Evolutionary conservation across 2,797 vertebrate species (phyloP).

Genomic region (Semaprochilodus insignis): DNA sequence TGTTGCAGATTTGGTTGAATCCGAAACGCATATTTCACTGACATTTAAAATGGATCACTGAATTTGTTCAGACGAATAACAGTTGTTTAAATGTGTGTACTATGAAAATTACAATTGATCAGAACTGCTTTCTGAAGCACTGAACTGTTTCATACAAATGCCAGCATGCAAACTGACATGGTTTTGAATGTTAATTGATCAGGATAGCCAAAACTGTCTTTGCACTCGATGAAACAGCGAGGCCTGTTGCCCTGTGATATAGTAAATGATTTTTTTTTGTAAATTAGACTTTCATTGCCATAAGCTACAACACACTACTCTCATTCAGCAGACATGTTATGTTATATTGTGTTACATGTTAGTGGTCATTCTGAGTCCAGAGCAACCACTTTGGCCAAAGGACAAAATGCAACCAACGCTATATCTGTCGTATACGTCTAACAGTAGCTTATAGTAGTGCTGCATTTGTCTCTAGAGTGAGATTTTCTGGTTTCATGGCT

Average conservation of each 20-base stretch:
- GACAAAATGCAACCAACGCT: no score
- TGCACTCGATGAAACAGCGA: background rate
- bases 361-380: no score
- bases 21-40: slow-evolving; percentile 15
- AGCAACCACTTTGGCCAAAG: no score
- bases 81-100: slow-evolving; percentile 25
- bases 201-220: slow-evolving; percentile 6
- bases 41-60: slow-evolving; percentile 41
- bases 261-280: background rate
- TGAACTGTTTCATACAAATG: slow-evolving; percentile 27
- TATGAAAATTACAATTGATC: slow-evolving; percentile 44
- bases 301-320: background rate
- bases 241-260: background rate
- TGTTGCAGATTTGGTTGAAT: slow-evolving; percentile 4
- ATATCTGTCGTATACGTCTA: no score
- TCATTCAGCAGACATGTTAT: background rate
- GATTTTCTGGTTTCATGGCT: no score
- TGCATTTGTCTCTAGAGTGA: no score
- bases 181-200: slow-evolving; percentile 16
- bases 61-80: slow-evolving; percentile 30
- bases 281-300: background rate
- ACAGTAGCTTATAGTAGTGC: no score
- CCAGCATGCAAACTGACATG: slow-evolving; percentile 3
- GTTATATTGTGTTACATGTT: no score
- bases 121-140: slow-evolving; percentile 32